Conservation (phyloP, 2,113 vertebrate species). For the Macaca mulatta region DNA sequence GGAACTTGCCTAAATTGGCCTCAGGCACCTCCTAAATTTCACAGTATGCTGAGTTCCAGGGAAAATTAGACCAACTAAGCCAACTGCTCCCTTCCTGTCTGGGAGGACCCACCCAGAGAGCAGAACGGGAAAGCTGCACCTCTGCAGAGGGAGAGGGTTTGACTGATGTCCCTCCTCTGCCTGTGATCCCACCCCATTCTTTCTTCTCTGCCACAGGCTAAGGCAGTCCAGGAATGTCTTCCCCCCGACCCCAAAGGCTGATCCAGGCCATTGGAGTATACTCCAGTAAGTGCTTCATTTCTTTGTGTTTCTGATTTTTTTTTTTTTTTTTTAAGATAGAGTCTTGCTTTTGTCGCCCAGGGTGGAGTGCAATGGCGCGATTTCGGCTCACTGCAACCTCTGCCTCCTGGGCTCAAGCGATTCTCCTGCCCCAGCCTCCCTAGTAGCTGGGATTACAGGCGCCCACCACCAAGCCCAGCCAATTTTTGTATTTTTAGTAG, state of each 20-base stretch:
- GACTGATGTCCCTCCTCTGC: not conserved
- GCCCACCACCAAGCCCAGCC: no score
- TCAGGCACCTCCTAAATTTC: not conserved
- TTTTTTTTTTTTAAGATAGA: not conserved
- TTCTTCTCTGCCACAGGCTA: not conserved
- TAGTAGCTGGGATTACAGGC: no score
- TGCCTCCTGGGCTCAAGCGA: no score
- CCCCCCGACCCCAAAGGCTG: not conserved
- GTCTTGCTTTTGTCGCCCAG: no score
- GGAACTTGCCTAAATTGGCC: slow-evolving; percentile 31
- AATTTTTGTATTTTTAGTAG: not conserved
- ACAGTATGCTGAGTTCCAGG: not conserved
- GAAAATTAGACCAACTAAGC: not conserved
- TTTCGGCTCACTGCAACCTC: no score
- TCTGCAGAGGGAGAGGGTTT: not conserved
- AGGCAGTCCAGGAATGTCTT: not conserved
- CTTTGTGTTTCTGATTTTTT: not conserved
- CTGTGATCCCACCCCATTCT: not conserved
- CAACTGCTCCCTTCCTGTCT: slow-evolving; percentile 45
- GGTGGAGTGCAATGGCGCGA: no score
- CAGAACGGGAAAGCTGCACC: not conserved
- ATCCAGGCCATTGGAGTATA: not conserved
- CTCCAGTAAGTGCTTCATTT: slow-evolving; percentile 45
- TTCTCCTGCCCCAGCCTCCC: no score
- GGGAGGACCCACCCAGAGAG: slow-evolving; percentile 38